Conservation (phyloP, 2,888 invertebrate species). For the Blera fallax region DNA sequence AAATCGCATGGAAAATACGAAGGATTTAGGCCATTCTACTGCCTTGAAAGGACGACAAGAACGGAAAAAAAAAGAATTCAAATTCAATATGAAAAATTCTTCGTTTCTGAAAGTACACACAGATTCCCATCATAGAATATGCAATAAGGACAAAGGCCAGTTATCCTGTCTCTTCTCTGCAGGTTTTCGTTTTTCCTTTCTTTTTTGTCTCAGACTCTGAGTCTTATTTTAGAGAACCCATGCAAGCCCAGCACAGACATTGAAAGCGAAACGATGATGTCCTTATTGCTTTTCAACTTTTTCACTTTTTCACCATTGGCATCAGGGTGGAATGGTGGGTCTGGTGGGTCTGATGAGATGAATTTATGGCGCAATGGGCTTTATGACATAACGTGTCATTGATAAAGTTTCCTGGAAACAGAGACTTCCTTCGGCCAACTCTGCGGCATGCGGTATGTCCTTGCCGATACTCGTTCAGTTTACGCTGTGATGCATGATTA, state of each 20-base stretch:
- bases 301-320: slow-evolving; percentile 39
- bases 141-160: slow-evolving; percentile 11
- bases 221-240: no score
- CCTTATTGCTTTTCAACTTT: slow-evolving; percentile 49
- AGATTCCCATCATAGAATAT: background rate
- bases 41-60: background rate
- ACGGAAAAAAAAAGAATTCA: background rate
- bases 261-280: slow-evolving; percentile 15
- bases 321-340: background rate
- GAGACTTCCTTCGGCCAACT: background rate
- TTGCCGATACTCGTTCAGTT: slow-evolving; percentile 1
- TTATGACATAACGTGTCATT: slow-evolving; percentile 36
- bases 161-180: background rate
- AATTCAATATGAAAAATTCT: slow-evolving; percentile 16
- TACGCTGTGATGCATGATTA: slow-evolving; percentile 40
- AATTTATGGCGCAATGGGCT: slow-evolving; percentile 51
- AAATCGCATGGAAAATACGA: background rate
- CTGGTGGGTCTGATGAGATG: slow-evolving; percentile 14
- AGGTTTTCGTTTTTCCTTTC: background rate
- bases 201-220: background rate
- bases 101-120: background rate
- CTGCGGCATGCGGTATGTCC: slow-evolving; percentile 5
- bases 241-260: background rate
- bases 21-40: background rate
- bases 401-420: slow-evolving; percentile 30